phyloP scores from a whole-genome alignment of 2,797 vertebrate genomes.

The Labroides dimidiatus region DNA sequence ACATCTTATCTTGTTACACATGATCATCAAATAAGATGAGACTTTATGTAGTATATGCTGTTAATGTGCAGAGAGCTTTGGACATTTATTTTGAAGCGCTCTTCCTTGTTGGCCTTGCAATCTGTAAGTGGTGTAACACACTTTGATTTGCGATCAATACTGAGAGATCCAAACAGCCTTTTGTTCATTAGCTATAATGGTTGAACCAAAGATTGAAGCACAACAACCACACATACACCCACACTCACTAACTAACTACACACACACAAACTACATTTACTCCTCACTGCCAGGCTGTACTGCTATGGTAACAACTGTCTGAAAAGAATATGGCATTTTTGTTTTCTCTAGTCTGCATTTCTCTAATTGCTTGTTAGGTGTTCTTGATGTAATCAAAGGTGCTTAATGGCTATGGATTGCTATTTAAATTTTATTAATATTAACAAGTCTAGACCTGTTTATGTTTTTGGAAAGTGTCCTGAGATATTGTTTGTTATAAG shows the following conservation, averaged over 20 bases:
- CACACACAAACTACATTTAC: background rate
- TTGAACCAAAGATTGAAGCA: slow-evolving; percentile 11
- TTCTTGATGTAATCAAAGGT: background rate
- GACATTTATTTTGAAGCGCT: background rate
- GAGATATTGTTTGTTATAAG: too few relatives aligned
- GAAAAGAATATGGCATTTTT: background rate
- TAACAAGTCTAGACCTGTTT: too few relatives aligned
- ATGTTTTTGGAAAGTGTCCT: too few relatives aligned
- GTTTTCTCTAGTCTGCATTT: background rate
- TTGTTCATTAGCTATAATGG: slow-evolving; percentile 34
- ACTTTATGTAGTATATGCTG: background rate
- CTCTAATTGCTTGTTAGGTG: slow-evolving; percentile 1
- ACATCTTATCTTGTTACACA: background rate
- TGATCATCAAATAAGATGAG: background rate
- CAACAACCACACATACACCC: background rate
- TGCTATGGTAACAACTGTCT: background rate
- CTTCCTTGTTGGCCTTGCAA: slow-evolving; percentile 13
- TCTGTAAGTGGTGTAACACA: slow-evolving; percentile 10
- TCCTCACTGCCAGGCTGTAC: background rate
- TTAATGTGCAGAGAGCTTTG: background rate
- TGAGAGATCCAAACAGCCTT: slow-evolving; percentile 5
- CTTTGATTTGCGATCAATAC: slow-evolving; percentile 29
- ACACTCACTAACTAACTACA: background rate
- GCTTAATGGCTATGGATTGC: slow-evolving; percentile 1
- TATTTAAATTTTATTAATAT: too few relatives aligned